Conservation (phyloP, 1,140 invertebrate genomes). For the Drosophila pandora region DNA sequence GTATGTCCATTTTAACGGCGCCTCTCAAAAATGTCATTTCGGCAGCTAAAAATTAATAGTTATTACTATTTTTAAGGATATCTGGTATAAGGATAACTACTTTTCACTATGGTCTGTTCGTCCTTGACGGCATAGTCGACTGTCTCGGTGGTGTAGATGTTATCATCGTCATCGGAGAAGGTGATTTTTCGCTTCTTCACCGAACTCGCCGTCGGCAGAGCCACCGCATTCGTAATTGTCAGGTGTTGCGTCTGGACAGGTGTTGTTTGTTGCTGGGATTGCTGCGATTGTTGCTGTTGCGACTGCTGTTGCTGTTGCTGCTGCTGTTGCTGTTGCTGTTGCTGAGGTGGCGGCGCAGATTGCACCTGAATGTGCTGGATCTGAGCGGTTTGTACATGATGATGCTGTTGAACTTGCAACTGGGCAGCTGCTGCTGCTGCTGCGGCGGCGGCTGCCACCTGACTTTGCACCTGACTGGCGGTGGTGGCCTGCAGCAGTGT, state of each 20-base stretch:
- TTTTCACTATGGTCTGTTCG: constrained; percentile 79
- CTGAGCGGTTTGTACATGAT: constrained; percentile 75
- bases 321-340: constrained; percentile 49
- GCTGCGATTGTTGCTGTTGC: constrained; percentile 30
- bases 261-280: constrained; percentile 47
- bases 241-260: constrained; percentile 64
- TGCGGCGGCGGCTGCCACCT: constrained; percentile 60
- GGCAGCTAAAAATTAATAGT: constrained; percentile 46
- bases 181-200: constrained; percentile 80
- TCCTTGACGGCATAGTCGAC: constrained; percentile 81
- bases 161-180: constrained; percentile 82
- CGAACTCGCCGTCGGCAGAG: constrained; percentile 52
- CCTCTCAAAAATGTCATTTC: constrained; percentile 80
- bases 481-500: constrained; percentile 70
- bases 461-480: constrained; percentile 67
- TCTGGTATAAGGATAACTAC: constrained; percentile 16
- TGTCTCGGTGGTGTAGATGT: constrained; percentile 82
- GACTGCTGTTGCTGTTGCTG: constrained; percentile 41
- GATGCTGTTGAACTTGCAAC: constrained; percentile 60
- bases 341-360: constrained; percentile 57
- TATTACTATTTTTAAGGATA: not conserved
- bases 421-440: constrained; percentile 53
- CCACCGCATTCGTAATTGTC: constrained; percentile 60
- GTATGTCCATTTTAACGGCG: constrained; percentile 82
- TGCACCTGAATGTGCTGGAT: constrained; percentile 76